phyloP scores from a whole-genome alignment of 2,113 vertebrate genomes.

The Cololabis saira region DNA sequence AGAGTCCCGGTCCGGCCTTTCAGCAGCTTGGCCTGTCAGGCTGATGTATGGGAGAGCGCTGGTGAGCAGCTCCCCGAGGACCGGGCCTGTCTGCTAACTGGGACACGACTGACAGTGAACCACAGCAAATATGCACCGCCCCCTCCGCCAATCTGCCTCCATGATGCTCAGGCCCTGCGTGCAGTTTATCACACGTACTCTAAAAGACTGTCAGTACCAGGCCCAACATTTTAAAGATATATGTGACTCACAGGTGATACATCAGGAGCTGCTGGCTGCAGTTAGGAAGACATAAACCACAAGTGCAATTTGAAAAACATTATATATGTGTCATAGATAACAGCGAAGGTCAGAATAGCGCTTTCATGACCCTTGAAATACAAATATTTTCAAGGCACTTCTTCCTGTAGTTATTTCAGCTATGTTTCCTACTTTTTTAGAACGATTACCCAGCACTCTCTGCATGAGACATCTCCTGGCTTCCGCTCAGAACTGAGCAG shows the following conservation, averaged over 20 bases:
- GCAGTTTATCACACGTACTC: constrained; percentile 45
- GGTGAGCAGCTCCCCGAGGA: constrained; percentile 72
- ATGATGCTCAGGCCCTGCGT: constrained; percentile 44
- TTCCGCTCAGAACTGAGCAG: constrained; percentile 55
- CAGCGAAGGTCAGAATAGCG: neutral
- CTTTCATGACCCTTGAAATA: neutral
- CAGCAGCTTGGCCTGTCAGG: constrained; percentile 75
- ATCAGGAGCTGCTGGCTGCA: constrained; percentile 37
- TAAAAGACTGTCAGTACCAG: constrained; percentile 38
- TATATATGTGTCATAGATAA: no score
- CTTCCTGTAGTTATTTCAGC: neutral
- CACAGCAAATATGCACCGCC: constrained; percentile 59
- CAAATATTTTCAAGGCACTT: neutral
- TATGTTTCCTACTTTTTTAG: constrained; percentile 3
- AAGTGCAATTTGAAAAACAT: constrained; percentile 39
- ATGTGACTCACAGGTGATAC: constrained; percentile 46
- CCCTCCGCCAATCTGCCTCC: constrained; percentile 42
- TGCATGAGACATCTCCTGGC: constrained; percentile 57
- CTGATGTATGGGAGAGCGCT: constrained; percentile 72
- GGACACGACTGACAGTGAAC: constrained; percentile 80
- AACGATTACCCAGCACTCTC: constrained; percentile 31
- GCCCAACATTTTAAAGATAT: constrained; percentile 44
- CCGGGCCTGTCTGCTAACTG: constrained; percentile 79
- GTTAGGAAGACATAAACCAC: constrained; percentile 38
- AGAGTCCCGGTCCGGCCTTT: constrained; percentile 60